These are phyloP conservation scores for Acrocephalus scirpaceus DNA, from an alignment of 2,797 vertebrate species.

Conservation along the genomic window DNA sequence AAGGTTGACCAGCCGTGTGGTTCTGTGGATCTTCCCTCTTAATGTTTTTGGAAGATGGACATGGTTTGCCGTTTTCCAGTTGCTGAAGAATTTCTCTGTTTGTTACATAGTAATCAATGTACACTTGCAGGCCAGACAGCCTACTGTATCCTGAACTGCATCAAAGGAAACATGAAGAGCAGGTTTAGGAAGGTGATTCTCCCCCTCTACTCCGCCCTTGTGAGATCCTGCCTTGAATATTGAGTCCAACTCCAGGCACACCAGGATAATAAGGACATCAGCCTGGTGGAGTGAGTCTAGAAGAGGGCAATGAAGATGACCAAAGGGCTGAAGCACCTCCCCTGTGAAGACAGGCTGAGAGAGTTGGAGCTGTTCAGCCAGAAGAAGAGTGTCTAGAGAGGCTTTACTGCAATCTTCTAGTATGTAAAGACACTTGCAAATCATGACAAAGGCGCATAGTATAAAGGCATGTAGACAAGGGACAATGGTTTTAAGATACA, in stretches of 20 bases:
- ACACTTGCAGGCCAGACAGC: not conserved
- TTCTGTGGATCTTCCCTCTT: not conserved
- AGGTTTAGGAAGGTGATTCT: not conserved
- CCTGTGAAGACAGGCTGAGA: not conserved
- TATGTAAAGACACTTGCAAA: rapidly evolving
- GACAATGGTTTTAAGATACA: not conserved
- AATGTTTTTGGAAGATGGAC: not conserved
- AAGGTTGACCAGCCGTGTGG: not conserved
- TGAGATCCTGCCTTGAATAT: not conserved
- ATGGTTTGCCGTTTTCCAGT: not conserved
- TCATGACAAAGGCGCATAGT: not conserved
- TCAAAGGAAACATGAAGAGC: not conserved
- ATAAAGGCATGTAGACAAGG: not conserved
- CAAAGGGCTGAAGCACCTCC: not conserved
- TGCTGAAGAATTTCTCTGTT: not conserved
- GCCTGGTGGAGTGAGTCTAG: not conserved
- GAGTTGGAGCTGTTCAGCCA: not conserved
- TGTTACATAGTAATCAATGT: not conserved
- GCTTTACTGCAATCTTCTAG: not conserved
- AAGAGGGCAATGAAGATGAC: not conserved
- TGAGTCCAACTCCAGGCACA: not conserved
- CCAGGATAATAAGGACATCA: not conserved
- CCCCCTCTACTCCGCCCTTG: rapidly evolving
- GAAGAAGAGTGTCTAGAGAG: not conserved
- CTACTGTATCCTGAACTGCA: not conserved